phyloP scores from a whole-genome alignment of 2,888 invertebrate genomes.

The Acronicta psi region DNA sequence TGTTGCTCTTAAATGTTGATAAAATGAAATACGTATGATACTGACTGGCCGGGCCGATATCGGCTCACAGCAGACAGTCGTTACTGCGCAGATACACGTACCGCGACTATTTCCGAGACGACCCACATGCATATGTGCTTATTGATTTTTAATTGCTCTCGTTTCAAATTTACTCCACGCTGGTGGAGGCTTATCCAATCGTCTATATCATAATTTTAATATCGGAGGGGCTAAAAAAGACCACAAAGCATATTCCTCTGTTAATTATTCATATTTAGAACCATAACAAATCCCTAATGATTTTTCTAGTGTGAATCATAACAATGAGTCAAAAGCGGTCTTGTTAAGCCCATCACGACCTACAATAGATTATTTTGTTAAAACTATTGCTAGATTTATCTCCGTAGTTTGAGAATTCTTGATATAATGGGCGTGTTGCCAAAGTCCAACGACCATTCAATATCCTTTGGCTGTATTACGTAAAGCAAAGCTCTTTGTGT shows the following conservation, averaged over 20 bases:
- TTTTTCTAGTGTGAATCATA: too few species aligned
- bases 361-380: slow-evolving; percentile 12
- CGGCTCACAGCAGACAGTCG: slow-evolving; percentile 36
- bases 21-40: slow-evolving; percentile 22
- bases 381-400: slow-evolving; percentile 17
- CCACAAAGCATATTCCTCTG: too few species aligned
- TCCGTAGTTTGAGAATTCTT: slow-evolving; percentile 23
- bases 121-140: slow-evolving; percentile 53
- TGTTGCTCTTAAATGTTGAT: slow-evolving; percentile 10
- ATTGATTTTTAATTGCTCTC: slow-evolving; percentile 57
- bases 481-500: slow-evolving; percentile 53
- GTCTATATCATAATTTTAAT: slow-evolving; percentile 1
- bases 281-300: too few species aligned
- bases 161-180: slow-evolving; percentile 35
- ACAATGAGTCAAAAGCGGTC: too few species aligned
- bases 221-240: not conserved
- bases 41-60: slow-evolving; percentile 35
- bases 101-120: slow-evolving; percentile 51
- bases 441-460: slow-evolving; percentile 43
- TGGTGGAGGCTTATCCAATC: slow-evolving; percentile 9
- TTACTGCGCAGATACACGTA: slow-evolving; percentile 52
- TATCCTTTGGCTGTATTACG: slow-evolving; percentile 44
- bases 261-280: too few species aligned
- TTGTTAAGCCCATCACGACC: not conserved
- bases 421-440: slow-evolving; percentile 38